Conservation (phyloP, 2,888 invertebrate species). For the Cantharis lateralis region DNA sequence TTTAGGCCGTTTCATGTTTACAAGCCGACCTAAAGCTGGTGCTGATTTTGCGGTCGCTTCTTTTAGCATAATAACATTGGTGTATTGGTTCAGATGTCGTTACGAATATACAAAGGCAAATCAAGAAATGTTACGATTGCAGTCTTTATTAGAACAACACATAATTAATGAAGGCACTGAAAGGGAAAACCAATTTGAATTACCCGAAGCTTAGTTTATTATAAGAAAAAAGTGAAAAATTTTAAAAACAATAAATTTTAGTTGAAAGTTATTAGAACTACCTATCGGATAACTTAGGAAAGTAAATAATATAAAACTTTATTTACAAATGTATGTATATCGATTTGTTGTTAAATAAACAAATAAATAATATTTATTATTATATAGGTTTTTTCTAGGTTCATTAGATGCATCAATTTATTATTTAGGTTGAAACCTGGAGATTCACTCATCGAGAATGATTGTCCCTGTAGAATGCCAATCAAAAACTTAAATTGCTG, state of each 20-base stretch:
- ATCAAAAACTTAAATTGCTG: too few species aligned
- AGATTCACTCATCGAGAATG: too few species aligned
- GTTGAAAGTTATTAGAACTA: neutral
- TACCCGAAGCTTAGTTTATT: neutral
- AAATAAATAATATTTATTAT: neutral
- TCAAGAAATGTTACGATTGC: slow-evolving; percentile 67
- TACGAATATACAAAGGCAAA: slow-evolving; percentile 70
- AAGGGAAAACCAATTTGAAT: slow-evolving; percentile 55
- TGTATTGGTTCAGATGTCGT: slow-evolving; percentile 73
- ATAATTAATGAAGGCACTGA: slow-evolving; percentile 68
- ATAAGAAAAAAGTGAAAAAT: neutral
- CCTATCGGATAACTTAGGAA: neutral
- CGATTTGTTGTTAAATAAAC: neutral
- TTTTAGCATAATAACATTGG: slow-evolving; percentile 67
- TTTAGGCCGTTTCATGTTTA: slow-evolving; percentile 71
- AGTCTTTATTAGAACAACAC: slow-evolving; percentile 65
- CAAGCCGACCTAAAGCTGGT: slow-evolving; percentile 68
- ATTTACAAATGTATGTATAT: neutral
- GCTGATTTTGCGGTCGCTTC: slow-evolving; percentile 70
- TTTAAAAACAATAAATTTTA: neutral
- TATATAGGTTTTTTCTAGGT: too few species aligned
- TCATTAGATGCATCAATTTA: too few species aligned
- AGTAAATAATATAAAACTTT: neutral
- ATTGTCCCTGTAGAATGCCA: too few species aligned
- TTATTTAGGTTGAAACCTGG: too few species aligned